Base-by-base conservation (phyloP, 2,113 vertebrate genomes). In the Alethe diademata region DNA sequence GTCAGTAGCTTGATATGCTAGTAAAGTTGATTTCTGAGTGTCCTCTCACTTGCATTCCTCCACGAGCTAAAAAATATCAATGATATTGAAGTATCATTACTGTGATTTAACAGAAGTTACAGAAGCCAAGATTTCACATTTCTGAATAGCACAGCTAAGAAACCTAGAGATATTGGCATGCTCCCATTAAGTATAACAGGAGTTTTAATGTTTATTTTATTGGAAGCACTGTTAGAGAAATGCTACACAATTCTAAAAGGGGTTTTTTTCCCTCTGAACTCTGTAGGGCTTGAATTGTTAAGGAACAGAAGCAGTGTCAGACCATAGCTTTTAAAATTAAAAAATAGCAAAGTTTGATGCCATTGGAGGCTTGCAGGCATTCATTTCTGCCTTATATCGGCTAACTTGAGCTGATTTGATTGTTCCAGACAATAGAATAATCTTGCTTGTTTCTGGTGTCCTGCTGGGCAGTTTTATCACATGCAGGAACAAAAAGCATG, bases 381-480 rank as follows among this genome's bases (percentile, higher is more conserved):
- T 57, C 73, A 74, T 78, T 92, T 91, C 89, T 91, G 53, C 73
- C 35, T 89, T 95, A 20, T 69, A 82, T 93, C 13, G 0, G 43
- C 76, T 91, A 61, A 80, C 73, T 86, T 93, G 69, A 53, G 58
- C 58, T 95, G 83, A 95, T 95, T 85, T 94, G 90, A 92, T 95
- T 94, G 76, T 87, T 95, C 64, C 74, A 82, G 91, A 93, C 89
- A 95, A 87, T 87, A 86, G 83, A 91, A 84, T 92, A 1, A 71
- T 89, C 92, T 88, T 86, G 36, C 76, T 96, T 86, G 64, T 86
- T 94, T 94, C 83, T 92, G 61, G 54, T 96, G 73, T 95, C 86
- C 86, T 93, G 69, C 86, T 95, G 91, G 83, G 94, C 57, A 84
- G 51, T 95, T 97, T 93, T 91, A 91, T 86, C 86, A 80, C 40